Evolutionary conservation across 2,113 vertebrate species (phyloP).

Genomic region (Gasterosteus nipponicus): DNA sequence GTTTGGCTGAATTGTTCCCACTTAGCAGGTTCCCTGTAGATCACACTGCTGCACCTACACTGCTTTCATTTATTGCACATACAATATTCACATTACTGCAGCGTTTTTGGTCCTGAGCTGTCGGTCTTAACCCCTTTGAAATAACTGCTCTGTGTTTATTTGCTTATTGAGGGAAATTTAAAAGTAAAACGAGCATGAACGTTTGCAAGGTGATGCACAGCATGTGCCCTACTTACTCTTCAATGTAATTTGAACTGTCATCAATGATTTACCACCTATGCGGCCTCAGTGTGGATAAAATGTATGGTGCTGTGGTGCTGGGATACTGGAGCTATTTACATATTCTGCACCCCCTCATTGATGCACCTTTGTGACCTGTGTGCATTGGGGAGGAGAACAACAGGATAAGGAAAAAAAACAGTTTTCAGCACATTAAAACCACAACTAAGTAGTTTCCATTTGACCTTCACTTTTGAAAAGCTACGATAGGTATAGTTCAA

Average conservation of each 20-base stretch:
- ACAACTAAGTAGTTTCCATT: constrained; percentile 3
- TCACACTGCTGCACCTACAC: background rate
- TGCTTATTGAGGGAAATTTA: background rate
- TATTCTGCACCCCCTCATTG: constrained; percentile 37
- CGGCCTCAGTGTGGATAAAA: constrained; percentile 32
- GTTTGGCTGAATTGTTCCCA: constrained; percentile 31
- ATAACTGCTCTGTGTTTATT: constrained; percentile 11
- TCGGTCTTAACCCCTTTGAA: background rate
- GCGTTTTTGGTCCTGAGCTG: background rate
- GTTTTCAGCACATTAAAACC: constrained; percentile 40
- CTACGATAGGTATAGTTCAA: background rate
- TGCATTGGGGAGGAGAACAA: constrained; percentile 28
- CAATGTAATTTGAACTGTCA: constrained; percentile 48
- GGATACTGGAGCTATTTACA: constrained; percentile 39
- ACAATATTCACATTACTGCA: constrained; percentile 36
- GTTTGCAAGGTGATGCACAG: constrained; percentile 24
- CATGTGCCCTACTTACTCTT: background rate
- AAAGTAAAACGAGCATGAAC: constrained; percentile 3
- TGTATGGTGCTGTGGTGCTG: constrained; percentile 22
- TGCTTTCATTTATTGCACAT: constrained; percentile 26
- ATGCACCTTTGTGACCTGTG: constrained; percentile 40
- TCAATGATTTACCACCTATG: constrained; percentile 44
- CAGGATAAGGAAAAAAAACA: background rate
- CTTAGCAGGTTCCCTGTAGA: constrained; percentile 28
- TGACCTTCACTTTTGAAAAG: background rate